Percentiles rank a stretch among this genome's conserved stretches.
phyloP scores from a whole-genome alignment of 2,113 vertebrate genomes.

The Passer domesticus region DNA sequence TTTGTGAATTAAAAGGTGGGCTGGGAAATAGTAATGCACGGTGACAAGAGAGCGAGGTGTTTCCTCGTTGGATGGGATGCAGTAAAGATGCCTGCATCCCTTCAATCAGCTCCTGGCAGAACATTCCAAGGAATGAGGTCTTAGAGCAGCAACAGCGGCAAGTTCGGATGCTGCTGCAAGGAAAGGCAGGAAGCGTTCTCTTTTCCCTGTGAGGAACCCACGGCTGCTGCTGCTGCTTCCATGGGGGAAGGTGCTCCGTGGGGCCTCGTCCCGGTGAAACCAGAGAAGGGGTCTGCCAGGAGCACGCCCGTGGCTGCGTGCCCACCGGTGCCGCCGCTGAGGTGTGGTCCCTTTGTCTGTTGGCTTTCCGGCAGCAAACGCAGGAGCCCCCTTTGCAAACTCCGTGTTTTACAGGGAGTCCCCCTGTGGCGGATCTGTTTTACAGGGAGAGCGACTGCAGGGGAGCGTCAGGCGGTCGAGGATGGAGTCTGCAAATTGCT shows the following conservation, averaged over 20 bases:
- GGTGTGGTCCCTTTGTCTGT: constrained; percentile 47
- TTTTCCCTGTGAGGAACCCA: background rate
- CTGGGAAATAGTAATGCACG: rapidly evolving
- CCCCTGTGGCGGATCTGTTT: background rate
- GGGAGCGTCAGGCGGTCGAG: rapidly evolving
- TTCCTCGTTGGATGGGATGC: background rate
- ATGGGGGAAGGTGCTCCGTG: background rate
- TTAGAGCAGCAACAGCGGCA: background rate
- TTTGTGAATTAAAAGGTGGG: background rate
- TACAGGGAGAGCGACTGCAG: background rate
- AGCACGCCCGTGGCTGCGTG: rapidly evolving
- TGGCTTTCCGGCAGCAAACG: background rate
- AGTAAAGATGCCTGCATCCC: rapidly evolving
- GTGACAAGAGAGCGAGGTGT: background rate
- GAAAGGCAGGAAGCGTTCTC: background rate
- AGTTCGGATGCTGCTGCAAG: background rate
- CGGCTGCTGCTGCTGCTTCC: background rate
- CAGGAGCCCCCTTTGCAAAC: background rate
- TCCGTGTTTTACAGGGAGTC: background rate
- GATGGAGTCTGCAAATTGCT: background rate
- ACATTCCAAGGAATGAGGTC: rapidly evolving
- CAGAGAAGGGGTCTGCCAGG: background rate
- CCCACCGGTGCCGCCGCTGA: background rate
- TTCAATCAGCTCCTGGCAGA: background rate
- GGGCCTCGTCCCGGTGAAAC: rapidly evolving